Evolutionary conservation across 2,113 vertebrate genomes (phyloP).

Genomic region (Hylia prasina): DNA sequence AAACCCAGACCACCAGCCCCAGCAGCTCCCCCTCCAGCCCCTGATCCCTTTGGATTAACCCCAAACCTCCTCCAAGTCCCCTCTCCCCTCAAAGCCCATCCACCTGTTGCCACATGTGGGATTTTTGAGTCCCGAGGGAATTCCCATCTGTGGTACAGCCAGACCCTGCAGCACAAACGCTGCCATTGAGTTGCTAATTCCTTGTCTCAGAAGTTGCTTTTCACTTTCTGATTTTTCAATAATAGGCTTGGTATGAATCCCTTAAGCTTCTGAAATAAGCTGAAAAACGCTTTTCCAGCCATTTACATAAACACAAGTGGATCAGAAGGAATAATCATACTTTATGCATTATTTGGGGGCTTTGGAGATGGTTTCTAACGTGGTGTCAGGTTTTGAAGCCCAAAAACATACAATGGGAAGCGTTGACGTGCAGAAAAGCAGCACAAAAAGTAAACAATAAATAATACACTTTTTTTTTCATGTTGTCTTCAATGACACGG

Average conservation of each 20-base stretch:
- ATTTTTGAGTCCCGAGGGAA: conserved; percentile 45
- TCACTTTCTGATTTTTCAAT: conserved; percentile 77
- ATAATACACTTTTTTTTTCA: neutral
- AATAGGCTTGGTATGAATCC: conserved; percentile 72
- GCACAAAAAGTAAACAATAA: conserved; percentile 27
- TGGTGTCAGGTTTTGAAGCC: neutral
- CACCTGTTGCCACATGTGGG: conserved; percentile 55
- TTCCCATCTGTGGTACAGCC: conserved; percentile 13
- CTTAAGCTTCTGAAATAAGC: conserved; percentile 78
- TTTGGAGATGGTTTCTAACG: conserved; percentile 12
- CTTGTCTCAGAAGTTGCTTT: conserved; percentile 72
- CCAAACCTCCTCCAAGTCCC: conserved; percentile 26
- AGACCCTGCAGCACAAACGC: neutral
- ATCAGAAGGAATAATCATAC: conserved; percentile 58
- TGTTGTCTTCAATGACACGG: neutral
- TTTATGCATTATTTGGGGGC: conserved; percentile 45
- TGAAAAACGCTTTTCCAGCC: conserved; percentile 68
- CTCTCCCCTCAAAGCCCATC: neutral
- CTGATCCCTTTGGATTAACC: neutral
- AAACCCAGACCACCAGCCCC: neutral
- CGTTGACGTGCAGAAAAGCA: neutral
- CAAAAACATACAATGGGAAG: neutral
- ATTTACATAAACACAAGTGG: conserved; percentile 76
- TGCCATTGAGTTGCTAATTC: conserved; percentile 68
- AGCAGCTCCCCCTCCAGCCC: neutral